These are phyloP conservation scores for Fringilla coelebs DNA, from an alignment of 2,797 vertebrate genomes.

Conservation along the genomic window DNA sequence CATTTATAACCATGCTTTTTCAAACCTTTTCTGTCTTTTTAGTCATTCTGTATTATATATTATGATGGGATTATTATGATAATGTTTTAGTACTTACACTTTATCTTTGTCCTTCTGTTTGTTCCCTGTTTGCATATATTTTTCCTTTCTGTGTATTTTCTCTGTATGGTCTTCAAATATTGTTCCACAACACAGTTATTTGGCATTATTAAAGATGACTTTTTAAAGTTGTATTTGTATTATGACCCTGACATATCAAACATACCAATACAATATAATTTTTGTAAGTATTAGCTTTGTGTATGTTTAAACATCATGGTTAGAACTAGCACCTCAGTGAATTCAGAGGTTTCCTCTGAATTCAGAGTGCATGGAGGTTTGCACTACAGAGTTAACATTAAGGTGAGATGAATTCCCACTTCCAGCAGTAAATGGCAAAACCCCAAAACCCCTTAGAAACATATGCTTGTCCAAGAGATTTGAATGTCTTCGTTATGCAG, in stretches of 20 bases:
- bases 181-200: not conserved
- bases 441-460: not conserved
- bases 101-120: not conserved
- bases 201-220: not conserved
- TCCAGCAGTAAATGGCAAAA: not conserved
- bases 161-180: not conserved
- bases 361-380: not conserved
- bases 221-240: not conserved
- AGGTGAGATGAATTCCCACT: not conserved
- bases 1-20: not conserved
- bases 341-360: not conserved
- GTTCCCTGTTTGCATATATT: not conserved
- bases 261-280: not conserved
- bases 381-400: not conserved
- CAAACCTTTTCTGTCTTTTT: not conserved
- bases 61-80: slow-evolving; percentile 20
- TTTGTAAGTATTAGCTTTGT: not conserved
- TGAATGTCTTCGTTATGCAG: not conserved
- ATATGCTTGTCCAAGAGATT: not conserved
- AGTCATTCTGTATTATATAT: not conserved
- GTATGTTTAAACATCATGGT: not conserved
- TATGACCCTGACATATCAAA: not conserved
- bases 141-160: not conserved
- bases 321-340: not conserved
- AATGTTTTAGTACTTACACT: not conserved